A percentile compares a stretch with the other conserved stretches of the same genome.
phyloP scores from a whole-genome alignment of 23 tunicate genomes.

The Trididemnum clinides region DNA sequence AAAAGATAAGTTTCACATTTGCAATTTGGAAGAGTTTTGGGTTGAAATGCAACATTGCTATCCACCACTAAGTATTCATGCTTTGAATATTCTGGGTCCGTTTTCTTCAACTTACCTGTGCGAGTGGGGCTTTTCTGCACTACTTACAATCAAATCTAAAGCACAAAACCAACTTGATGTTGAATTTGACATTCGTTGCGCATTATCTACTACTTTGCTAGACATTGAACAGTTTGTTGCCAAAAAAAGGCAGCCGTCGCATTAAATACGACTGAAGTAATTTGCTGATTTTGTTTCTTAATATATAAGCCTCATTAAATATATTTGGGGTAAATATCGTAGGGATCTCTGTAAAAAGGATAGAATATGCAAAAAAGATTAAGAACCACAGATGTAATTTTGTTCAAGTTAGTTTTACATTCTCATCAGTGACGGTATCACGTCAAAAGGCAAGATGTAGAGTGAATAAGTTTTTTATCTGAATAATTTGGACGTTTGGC shows the following conservation, averaged over 20 bases:
- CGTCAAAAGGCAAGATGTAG: too few species aligned
- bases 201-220: constrained; percentile 23
- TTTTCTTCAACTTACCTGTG: constrained; percentile 61
- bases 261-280: constrained; percentile 15
- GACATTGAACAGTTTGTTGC: constrained; percentile 39
- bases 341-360: not conserved
- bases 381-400: constrained; percentile 12
- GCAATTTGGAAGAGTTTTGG: constrained; percentile 39
- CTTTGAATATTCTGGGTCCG: constrained; percentile 60
- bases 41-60: constrained; percentile 14
- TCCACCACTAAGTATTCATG: constrained; percentile 20
- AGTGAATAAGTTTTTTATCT: too few species aligned
- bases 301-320: not conserved
- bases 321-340: constrained; percentile 28
- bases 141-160: constrained; percentile 60
- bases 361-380: constrained; percentile 17
- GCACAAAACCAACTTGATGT: constrained; percentile 43
- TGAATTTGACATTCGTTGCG: not conserved
- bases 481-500: too few species aligned
- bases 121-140: constrained; percentile 64
- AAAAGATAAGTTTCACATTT: constrained; percentile 43
- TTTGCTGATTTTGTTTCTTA: not conserved
- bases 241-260: constrained; percentile 39
- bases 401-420: too few species aligned
- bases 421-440: too few species aligned